These are phyloP conservation scores for Dipodomys ordii DNA, from an alignment of 2,113 vertebrate species.

Conservation along the genomic window DNA sequence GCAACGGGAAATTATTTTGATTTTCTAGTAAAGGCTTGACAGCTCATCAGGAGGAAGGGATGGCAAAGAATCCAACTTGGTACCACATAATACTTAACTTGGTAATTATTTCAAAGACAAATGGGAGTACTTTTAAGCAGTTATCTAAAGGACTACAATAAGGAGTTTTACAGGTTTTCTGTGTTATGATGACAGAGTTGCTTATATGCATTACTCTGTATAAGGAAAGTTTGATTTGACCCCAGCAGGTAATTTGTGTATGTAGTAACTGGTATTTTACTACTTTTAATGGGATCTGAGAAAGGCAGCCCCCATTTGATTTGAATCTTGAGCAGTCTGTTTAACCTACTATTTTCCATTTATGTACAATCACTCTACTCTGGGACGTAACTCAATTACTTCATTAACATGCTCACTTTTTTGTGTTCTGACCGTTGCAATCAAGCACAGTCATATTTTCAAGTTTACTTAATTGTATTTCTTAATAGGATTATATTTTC, in stretches of 20 bases:
- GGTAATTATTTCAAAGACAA: conserved; percentile 52
- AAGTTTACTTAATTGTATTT: conserved; percentile 11
- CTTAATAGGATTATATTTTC: conserved; percentile 29
- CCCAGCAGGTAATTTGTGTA: not conserved
- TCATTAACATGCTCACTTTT: conserved; percentile 1
- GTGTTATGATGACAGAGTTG: not conserved
- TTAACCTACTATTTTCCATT: conserved; percentile 37
- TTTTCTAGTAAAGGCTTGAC: conserved; percentile 57
- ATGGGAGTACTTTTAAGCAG: conserved; percentile 17
- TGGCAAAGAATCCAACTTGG: conserved; percentile 48
- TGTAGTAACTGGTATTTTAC: conserved; percentile 26
- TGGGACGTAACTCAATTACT: not conserved
- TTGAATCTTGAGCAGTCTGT: conserved; percentile 5
- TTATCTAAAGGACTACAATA: not conserved
- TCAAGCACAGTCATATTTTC: conserved; percentile 43
- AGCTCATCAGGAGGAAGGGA: conserved; percentile 52
- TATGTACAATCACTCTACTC: not conserved
- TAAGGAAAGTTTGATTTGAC: conserved; percentile 28
- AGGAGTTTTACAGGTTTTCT: not conserved
- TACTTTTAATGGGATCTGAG: conserved; percentile 11
- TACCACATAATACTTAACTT: conserved; percentile 38
- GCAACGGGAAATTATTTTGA: conserved; percentile 56
- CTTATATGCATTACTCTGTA: not conserved
- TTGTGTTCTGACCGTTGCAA: not conserved
- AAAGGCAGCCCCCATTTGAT: conserved; percentile 25